A percentile compares a stretch with the other conserved stretches of the same genome.
These are phyloP conservation scores for Thrips palmi DNA, from an alignment of 1,140 invertebrate species.

Conservation along the genomic window DNA sequence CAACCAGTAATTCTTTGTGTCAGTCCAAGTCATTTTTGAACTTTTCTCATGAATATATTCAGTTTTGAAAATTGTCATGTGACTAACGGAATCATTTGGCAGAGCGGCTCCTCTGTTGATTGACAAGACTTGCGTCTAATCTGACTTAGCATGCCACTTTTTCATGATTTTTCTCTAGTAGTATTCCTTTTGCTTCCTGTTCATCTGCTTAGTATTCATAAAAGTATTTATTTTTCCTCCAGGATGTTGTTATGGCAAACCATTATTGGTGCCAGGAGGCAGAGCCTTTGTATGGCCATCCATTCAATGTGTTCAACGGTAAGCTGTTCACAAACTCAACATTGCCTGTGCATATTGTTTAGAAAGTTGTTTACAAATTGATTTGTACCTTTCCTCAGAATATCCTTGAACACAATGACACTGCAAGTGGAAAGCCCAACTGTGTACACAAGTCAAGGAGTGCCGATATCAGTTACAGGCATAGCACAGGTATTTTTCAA, in stretches of 20 bases:
- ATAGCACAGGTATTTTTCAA: conserved; percentile 75
- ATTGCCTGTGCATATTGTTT: no score
- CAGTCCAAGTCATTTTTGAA: no score
- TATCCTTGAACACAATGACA: conserved; percentile 93
- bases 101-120: no score
- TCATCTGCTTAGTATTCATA: no score
- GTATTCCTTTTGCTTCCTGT: no score
- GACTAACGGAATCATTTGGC: no score
- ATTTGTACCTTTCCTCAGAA: conserved; percentile 33
- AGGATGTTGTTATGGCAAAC: conserved; percentile 87
- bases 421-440: conserved; percentile 78
- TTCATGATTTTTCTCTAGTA: no score
- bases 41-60: no score
- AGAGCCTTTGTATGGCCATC: conserved; percentile 92
- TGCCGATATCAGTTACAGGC: conserved; percentile 91
- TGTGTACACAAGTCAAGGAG: conserved; percentile 91
- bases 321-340: conserved; percentile 22
- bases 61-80: no score
- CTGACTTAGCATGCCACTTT: no score
- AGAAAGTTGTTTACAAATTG: conserved; percentile 3
- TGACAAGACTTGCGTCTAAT: no score
- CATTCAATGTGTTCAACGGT: conserved; percentile 88
- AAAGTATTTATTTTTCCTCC: conserved; percentile 16
- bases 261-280: conserved; percentile 80
- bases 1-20: no score